Conservation (phyloP, 2,888 invertebrate genomes). For the Agrochola lychnidis region DNA sequence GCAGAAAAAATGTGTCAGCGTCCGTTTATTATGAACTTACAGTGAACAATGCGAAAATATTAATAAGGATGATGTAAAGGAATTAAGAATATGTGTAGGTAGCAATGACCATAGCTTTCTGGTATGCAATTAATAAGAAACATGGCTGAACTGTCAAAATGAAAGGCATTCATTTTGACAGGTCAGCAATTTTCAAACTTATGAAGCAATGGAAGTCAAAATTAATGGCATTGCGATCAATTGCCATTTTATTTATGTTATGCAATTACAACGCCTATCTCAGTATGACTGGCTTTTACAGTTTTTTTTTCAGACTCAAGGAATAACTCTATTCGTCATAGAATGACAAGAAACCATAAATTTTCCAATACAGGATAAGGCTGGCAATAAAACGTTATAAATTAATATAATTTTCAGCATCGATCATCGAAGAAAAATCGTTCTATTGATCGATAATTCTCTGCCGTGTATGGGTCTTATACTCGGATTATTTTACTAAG, state of each 20-base stretch:
- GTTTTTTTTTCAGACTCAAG: not conserved
- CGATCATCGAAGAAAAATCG: conserved; percentile 57
- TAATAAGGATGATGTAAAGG: not conserved
- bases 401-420: conserved; percentile 49
- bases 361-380: conserved; percentile 25
- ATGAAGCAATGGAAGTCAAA: not conserved
- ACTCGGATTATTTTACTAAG: conserved; percentile 42
- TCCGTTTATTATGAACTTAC: conserved; percentile 22
- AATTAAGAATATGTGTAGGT: not conserved
- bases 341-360: conserved; percentile 24
- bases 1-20: conserved; percentile 21
- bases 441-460: conserved; percentile 52
- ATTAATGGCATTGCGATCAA: not conserved
- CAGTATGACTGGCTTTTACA: not conserved
- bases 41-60: conserved; percentile 18
- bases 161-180: not conserved
- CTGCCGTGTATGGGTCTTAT: conserved; percentile 42
- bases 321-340: conserved; percentile 6
- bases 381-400: conserved; percentile 40
- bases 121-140: not conserved
- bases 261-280: not conserved
- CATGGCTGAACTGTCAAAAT: no score
- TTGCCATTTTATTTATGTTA: not conserved
- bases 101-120: not conserved
- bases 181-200: not conserved